Conservation (phyloP, 1,140 invertebrate genomes). For the Hycleus cichorii region DNA sequence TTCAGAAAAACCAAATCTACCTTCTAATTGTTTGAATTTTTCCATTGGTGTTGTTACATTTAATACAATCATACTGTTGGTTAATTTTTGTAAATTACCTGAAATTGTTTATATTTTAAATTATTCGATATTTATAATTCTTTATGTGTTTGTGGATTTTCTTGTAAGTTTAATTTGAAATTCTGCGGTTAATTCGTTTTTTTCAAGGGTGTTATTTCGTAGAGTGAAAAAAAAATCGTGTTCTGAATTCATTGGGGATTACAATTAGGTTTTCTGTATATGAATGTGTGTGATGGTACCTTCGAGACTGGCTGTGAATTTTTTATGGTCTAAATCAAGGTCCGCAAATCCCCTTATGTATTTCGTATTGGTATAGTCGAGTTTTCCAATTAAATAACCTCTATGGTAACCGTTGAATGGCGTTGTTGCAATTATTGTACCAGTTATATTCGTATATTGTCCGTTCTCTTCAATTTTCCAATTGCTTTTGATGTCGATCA, state of each 20-base stretch:
- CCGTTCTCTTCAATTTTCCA: conserved; percentile 46
- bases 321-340: conserved; percentile 58
- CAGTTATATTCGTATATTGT: conserved; percentile 47
- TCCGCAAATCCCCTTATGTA: conserved; percentile 57
- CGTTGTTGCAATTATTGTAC: conserved; percentile 47
- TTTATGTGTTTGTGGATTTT: too few species aligned
- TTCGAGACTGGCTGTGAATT: conserved; percentile 54
- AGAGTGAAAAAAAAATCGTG: too few species aligned
- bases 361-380: conserved; percentile 50
- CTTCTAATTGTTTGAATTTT: conserved; percentile 53
- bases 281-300: conserved; percentile 29
- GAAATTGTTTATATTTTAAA: conserved; percentile 6
- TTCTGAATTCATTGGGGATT: too few species aligned
- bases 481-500: conserved; percentile 47
- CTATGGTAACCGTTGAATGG: conserved; percentile 57
- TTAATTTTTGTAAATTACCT: conserved; percentile 56
- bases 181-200: too few species aligned
- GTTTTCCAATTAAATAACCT: conserved; percentile 55
- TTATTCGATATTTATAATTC: too few species aligned
- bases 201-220: too few species aligned
- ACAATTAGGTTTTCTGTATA: background rate
- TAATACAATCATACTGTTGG: conserved; percentile 57
- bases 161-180: too few species aligned
- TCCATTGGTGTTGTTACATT: conserved; percentile 66
- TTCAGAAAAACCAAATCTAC: conserved; percentile 63